Conservation (phyloP, 2,113 vertebrate species). For the Anseranas semipalmata region DNA sequence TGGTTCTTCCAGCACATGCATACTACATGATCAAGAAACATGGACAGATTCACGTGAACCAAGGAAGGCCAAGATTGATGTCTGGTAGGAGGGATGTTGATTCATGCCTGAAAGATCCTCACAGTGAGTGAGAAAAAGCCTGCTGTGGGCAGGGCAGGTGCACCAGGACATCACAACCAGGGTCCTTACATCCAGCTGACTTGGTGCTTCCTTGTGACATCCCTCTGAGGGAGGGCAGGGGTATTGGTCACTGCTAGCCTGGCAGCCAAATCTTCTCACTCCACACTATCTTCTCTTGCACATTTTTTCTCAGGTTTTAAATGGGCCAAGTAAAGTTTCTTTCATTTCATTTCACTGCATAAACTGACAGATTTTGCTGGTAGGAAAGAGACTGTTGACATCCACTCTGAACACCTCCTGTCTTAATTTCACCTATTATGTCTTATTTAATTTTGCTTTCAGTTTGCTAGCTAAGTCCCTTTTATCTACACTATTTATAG, state of each 20-base stretch:
- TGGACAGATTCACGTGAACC: not conserved
- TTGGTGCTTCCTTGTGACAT: not conserved
- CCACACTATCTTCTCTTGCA: not conserved
- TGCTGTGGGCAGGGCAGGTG: not conserved
- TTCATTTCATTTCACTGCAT: not conserved
- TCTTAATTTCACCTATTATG: not conserved
- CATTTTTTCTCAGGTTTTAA: not conserved
- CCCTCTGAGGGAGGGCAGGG: not conserved
- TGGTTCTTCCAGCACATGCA: not conserved
- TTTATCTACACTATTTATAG: not conserved
- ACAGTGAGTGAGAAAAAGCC: not conserved
- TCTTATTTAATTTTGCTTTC: not conserved
- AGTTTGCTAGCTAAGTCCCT: not conserved
- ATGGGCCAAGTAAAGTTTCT: not conserved
- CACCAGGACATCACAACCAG: too few relatives aligned
- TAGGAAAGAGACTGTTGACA: not conserved
- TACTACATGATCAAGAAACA: not conserved
- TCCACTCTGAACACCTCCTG: not conserved
- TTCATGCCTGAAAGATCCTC: not conserved
- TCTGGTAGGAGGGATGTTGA: not conserved
- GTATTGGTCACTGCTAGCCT: not conserved
- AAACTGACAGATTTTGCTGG: not conserved
- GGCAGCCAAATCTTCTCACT: not conserved
- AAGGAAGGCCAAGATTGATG: not conserved
- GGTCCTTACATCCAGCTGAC: not conserved